Evolutionary conservation across 2,113 vertebrate genomes (phyloP).

Genomic region (Pipa parva): DNA sequence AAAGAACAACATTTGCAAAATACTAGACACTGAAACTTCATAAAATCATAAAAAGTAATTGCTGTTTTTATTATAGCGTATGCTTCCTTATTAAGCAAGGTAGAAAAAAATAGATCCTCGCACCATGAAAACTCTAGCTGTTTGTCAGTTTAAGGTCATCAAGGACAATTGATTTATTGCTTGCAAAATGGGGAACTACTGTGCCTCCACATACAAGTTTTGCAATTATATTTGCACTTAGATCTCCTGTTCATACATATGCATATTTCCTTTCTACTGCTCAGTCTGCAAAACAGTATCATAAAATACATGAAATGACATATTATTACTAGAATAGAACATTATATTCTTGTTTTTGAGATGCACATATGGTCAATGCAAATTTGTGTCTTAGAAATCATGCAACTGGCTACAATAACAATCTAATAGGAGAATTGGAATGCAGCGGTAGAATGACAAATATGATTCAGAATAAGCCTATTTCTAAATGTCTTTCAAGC

Average conservation of each 20-base stretch:
- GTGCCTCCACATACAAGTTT: not conserved
- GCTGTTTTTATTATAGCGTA: too few species aligned
- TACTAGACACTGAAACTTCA: too few species aligned
- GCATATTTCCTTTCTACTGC: not conserved
- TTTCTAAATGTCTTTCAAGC: conserved; percentile 40
- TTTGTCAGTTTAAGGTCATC: conserved; percentile 5
- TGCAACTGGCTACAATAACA: conserved; percentile 34
- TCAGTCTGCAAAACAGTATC: conserved; percentile 20
- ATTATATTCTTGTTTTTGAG: conserved; percentile 24
- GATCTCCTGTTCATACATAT: conserved; percentile 12
- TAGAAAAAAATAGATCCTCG: not conserved
- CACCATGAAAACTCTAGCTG: not conserved
- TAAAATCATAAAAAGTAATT: too few species aligned
- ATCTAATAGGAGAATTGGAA: conserved; percentile 34
- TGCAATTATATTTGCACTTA: conserved; percentile 13
- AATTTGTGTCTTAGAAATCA: conserved; percentile 10
- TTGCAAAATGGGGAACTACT: not conserved
- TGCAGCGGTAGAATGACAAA: conserved; percentile 19
- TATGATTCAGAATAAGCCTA: conserved; percentile 37
- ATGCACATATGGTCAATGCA: conserved; percentile 34
- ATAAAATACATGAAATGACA: conserved; percentile 31
- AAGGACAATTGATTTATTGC: conserved; percentile 10
- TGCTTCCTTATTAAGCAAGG: not conserved
- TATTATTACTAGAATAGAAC: conserved; percentile 30
- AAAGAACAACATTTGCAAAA: too few species aligned